phyloP scores from a whole-genome alignment of 2,113 vertebrate genomes.

The Peucedramus taeniatus region DNA sequence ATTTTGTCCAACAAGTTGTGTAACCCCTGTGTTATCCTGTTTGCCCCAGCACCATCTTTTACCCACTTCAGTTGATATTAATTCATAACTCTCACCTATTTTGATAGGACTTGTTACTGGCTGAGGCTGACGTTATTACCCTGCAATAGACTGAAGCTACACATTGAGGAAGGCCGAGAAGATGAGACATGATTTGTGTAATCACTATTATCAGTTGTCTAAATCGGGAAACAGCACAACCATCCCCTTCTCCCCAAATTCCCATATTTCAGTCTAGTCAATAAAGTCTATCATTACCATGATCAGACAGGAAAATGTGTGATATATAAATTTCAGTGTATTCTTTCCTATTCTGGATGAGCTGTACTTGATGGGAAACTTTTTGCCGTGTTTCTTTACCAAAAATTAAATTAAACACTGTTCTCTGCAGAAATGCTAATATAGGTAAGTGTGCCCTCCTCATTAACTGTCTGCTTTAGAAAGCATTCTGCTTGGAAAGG shows the following conservation, averaged over 20 bases:
- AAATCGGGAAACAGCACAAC: not conserved
- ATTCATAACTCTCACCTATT: not conserved
- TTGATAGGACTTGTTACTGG: fast-evolving
- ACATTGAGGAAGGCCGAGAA: not conserved
- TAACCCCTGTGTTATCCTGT: not conserved
- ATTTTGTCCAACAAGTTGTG: not conserved
- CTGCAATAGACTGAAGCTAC: not conserved
- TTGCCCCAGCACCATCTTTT: not conserved
- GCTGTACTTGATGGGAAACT: not conserved
- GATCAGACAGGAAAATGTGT: not conserved
- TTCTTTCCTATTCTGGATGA: not conserved
- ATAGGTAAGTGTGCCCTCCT: not conserved
- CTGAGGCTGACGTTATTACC: not conserved
- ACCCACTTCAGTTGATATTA: not conserved
- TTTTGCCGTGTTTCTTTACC: not conserved
- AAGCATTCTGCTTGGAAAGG: not conserved
- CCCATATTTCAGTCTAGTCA: not conserved
- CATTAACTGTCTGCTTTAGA: not conserved
- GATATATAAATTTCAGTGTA: not conserved
- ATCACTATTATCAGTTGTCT: not conserved
- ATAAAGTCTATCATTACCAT: not conserved
- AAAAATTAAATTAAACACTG: not conserved
- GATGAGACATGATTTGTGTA: not conserved
- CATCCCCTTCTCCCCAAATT: not conserved
- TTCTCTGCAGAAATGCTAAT: not conserved